Evolutionary conservation across 2,888 invertebrate genomes (phyloP).

Genomic region (Pammene fasciana): DNA sequence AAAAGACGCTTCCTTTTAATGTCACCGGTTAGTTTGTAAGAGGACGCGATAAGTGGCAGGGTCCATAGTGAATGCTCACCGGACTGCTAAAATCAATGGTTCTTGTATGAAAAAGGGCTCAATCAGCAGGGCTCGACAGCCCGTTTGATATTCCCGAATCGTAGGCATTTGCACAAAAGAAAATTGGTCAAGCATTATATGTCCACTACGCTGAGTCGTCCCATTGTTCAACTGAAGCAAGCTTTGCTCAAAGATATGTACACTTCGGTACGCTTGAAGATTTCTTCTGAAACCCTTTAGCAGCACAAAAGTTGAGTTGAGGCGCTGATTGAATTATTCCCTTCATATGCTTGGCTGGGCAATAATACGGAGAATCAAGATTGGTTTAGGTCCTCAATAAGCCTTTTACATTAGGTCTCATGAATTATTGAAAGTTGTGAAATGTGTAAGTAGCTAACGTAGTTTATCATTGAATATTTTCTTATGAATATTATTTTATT

Average conservation of each 20-base stretch:
- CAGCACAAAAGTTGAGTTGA: slow-evolving; percentile 61
- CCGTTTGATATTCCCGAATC: slow-evolving; percentile 77
- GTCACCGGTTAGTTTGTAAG: slow-evolving; percentile 19
- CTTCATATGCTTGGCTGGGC: slow-evolving; percentile 44
- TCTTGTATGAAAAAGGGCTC: slow-evolving; percentile 68
- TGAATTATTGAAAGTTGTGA: slow-evolving; percentile 27
- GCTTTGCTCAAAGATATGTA: slow-evolving; percentile 71
- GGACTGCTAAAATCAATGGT: slow-evolving; percentile 73
- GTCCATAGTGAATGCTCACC: slow-evolving; percentile 57
- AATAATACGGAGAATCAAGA: slow-evolving; percentile 37
- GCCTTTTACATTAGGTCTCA: slow-evolving; percentile 30
- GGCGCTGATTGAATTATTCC: slow-evolving; percentile 61
- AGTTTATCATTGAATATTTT: slow-evolving; percentile 3
- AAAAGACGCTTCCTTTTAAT: slow-evolving; percentile 11
- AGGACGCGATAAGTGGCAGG: slow-evolving; percentile 33
- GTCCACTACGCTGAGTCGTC: slow-evolving; percentile 74
- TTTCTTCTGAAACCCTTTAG: slow-evolving; percentile 58
- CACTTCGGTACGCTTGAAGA: slow-evolving; percentile 63
- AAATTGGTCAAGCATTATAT: slow-evolving; percentile 82
- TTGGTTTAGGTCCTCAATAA: slow-evolving; percentile 36
- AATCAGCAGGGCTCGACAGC: slow-evolving; percentile 69
- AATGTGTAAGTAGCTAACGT: slow-evolving; percentile 3
- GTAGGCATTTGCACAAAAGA: slow-evolving; percentile 78
- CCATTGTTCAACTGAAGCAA: slow-evolving; percentile 77
- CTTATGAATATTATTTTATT: not conserved